Percentiles rank a stretch among this genome's conserved stretches.
Evolutionary conservation across 1,140 invertebrate species (phyloP).

Genomic region (Steinernema feltiae): DNA sequence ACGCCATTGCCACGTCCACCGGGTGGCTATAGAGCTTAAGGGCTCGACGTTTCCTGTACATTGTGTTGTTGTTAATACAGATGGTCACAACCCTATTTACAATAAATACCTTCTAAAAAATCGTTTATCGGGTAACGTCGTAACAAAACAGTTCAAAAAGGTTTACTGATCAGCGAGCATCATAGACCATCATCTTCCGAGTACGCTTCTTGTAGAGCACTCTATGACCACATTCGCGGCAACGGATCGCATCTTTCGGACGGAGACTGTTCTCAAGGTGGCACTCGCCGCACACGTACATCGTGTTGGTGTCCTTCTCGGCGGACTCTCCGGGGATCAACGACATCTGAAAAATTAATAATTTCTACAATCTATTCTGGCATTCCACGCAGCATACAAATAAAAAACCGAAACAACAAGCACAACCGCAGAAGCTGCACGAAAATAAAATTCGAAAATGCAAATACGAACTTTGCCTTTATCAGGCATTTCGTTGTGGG

Average conservation of each 20-base stretch:
- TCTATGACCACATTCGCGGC: conserved; percentile 92
- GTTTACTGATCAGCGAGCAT: conserved; percentile 47
- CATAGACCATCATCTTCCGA: conserved; percentile 67
- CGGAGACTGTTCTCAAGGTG: neutral
- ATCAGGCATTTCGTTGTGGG: no score
- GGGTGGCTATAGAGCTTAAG: neutral
- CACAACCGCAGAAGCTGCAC: no score
- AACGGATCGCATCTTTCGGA: conserved; percentile 84
- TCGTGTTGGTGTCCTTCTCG: neutral
- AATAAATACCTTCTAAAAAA: no score
- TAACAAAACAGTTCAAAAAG: no score
- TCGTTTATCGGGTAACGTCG: no score
- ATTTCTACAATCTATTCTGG: conserved; percentile 39
- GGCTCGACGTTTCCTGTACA: conserved; percentile 7
- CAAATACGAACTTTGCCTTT: no score
- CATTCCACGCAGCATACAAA: conserved; percentile 1
- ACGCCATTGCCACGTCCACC: conserved; percentile 25
- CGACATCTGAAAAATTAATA: conserved; percentile 25
- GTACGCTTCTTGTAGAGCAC: conserved; percentile 99
- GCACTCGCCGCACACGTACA: neutral
- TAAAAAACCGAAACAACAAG: no score
- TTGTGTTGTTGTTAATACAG: neutral
- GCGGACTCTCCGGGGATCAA: neutral
- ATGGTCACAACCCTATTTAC: neutral
- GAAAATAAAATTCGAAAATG: neutral